Conservation (phyloP, 2,888 invertebrate genomes). For the Meiosimyza decipiens region DNA sequence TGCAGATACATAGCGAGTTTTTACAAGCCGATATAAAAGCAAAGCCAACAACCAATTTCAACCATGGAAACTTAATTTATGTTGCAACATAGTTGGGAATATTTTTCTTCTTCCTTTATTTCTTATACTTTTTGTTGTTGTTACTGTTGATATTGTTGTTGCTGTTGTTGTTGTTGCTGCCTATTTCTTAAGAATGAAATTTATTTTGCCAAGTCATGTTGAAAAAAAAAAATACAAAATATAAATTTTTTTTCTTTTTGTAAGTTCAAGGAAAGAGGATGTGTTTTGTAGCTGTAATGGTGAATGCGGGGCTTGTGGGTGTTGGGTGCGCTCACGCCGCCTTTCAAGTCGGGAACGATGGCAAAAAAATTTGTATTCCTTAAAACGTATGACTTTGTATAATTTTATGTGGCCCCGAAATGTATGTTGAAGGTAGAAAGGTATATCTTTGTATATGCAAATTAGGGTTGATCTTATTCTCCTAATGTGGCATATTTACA, state of each 20-base stretch:
- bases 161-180: slow-evolving; percentile 40
- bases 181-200: slow-evolving; percentile 62
- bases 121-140: slow-evolving; percentile 21
- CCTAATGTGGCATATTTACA: no score
- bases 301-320: slow-evolving; percentile 42
- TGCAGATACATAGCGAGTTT: background rate
- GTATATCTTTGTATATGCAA: slow-evolving; percentile 24
- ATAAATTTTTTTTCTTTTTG: slow-evolving; percentile 51
- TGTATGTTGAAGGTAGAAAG: slow-evolving; percentile 46
- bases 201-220: slow-evolving; percentile 65
- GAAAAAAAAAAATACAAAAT: slow-evolving; percentile 52
- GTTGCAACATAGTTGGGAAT: slow-evolving; percentile 66
- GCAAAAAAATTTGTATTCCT: slow-evolving; percentile 63
- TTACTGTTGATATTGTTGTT: slow-evolving; percentile 34
- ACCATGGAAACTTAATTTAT: slow-evolving; percentile 68
- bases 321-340: slow-evolving; percentile 4
- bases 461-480: no score
- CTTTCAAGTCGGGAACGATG: slow-evolving; percentile 10
- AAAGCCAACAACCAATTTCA: slow-evolving; percentile 64
- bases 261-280: slow-evolving; percentile 52
- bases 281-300: slow-evolving; percentile 48
- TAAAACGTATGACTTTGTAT: slow-evolving; percentile 66
- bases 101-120: slow-evolving; percentile 55
- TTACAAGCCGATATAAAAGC: slow-evolving; percentile 51
- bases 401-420: slow-evolving; percentile 50